Base-by-base conservation (phyloP, 2,797 vertebrate species). In the Crypturellus tataupa region DNA sequence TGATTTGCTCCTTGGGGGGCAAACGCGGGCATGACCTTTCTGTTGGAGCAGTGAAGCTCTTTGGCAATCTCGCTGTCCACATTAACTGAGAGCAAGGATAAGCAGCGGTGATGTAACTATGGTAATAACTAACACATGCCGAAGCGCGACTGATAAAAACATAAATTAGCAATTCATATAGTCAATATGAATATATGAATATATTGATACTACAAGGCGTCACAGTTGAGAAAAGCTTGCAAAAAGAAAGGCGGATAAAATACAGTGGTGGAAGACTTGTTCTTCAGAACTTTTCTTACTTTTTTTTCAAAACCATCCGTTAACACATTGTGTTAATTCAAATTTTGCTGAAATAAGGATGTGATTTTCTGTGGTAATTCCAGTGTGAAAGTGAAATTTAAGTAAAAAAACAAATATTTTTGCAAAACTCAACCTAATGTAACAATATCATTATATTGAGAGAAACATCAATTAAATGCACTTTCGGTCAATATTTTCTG, bases 11-110 rank as follows among this genome's bases (percentile, higher is more conserved):
- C 16, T 17, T 44, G 37, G 24, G 72, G 37, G 60, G 12, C 42
- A 55, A 80, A 80, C 3, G 9, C 12, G 59, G 18, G 29, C 2
- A 0, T 3, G 27, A n/a, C 6, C 6, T 12, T 72, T 72, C 42
- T 47, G 24, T 53, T 12, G 29, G 55, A 73, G 40, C 10, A 4
- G 18, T 27, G 17, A 25, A 56, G 33, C 3, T 39, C 17, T 51
- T 81, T 63, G 60, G 60, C 27, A 46, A 85, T 58, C 39, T 14
- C 25, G 11, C 20, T 46, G 82, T 78, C 71, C 23, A 18, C 58
- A 23, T 53, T 46, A 68, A 58, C 56, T 4, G 29, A 73, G 67
- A 53, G 5, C 17, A 15, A 73, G 53, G 40, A 68, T 68, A 59
- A 79, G 33, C 29, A 47, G 40, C 31, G 68, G 51, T 53, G 73